Conservation (phyloP, 1,140 invertebrate species). For the Globodera ellingtonae region DNA sequence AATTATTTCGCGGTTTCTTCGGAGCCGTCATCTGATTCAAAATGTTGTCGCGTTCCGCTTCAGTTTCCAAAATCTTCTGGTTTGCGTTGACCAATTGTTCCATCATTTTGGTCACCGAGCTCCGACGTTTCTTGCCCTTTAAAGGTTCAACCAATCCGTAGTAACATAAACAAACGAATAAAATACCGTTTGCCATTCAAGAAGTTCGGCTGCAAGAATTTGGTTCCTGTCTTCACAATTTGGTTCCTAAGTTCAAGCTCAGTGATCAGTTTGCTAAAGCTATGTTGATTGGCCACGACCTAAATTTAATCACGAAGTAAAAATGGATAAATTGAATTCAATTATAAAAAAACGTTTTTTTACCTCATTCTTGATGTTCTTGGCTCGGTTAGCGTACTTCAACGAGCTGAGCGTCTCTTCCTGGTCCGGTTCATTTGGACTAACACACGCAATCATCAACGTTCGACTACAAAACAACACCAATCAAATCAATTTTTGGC, state of each 20-base stretch:
- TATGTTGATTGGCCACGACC: conserved; percentile 70
- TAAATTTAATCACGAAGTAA: conserved; percentile 72
- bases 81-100: conserved; percentile 88
- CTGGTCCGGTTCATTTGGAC: conserved; percentile 92
- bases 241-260: conserved; percentile 83
- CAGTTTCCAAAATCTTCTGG: conserved; percentile 82
- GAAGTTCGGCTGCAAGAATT: conserved; percentile 80
- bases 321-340: conserved; percentile 69
- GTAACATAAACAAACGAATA: too few relatives aligned
- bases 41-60: conserved; percentile 86
- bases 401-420: conserved; percentile 97
- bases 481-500: too few relatives aligned
- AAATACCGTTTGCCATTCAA: conserved; percentile 84
- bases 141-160: neutral
- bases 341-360: conserved; percentile 66
- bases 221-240: conserved; percentile 54
- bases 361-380: conserved; percentile 92
- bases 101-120: conserved; percentile 75
- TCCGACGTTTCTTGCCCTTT: conserved; percentile 75
- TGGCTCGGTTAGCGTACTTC: conserved; percentile 93
- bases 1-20: conserved; percentile 28
- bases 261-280: conserved; percentile 76
- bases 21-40: conserved; percentile 44
- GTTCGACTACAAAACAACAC: too few relatives aligned
- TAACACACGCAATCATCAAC: too few relatives aligned